Conservation (phyloP, 2,888 invertebrate species). For the Nineta flava region DNA sequence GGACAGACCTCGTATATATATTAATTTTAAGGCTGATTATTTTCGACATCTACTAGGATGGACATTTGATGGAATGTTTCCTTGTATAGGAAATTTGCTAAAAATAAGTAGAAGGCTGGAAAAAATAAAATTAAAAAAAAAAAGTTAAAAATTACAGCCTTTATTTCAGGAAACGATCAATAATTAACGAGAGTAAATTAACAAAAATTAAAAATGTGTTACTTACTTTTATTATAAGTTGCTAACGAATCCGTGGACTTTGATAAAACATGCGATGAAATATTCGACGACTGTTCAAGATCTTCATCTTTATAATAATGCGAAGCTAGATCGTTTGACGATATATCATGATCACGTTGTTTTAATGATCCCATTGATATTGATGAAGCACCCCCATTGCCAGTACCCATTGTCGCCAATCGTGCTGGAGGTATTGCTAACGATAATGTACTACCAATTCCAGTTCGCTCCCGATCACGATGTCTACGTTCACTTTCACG, state of each 20-base stretch:
- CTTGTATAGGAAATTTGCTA: too few relatives aligned
- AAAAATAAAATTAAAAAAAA: too few relatives aligned
- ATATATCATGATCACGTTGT: constrained; percentile 15
- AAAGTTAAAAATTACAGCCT: too few relatives aligned
- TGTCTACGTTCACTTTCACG: constrained; percentile 77
- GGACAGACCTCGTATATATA: too few relatives aligned
- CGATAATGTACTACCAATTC: constrained; percentile 3
- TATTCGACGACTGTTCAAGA: not conserved
- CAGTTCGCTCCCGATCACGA: constrained; percentile 55
- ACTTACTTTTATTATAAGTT: not conserved
- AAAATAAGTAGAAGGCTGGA: too few relatives aligned
- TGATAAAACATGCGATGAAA: not conserved
- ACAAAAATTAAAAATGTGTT: too few relatives aligned
- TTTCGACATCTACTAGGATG: too few relatives aligned
- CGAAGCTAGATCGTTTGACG: not conserved
- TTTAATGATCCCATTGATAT: not conserved
- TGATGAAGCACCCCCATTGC: not conserved
- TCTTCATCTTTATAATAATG: not conserved
- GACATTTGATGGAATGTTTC: too few relatives aligned
- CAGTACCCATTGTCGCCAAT: not conserved
- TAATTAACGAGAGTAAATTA: too few relatives aligned
- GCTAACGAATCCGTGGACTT: not conserved
- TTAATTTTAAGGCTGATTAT: too few relatives aligned
- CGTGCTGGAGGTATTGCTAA: not conserved
- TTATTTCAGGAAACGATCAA: too few relatives aligned